Percentiles rank a stretch among this genome's conserved stretches.
phyloP scores from a whole-genome alignment of 1,140 invertebrate species.

The Harlomillsia oculata region DNA sequence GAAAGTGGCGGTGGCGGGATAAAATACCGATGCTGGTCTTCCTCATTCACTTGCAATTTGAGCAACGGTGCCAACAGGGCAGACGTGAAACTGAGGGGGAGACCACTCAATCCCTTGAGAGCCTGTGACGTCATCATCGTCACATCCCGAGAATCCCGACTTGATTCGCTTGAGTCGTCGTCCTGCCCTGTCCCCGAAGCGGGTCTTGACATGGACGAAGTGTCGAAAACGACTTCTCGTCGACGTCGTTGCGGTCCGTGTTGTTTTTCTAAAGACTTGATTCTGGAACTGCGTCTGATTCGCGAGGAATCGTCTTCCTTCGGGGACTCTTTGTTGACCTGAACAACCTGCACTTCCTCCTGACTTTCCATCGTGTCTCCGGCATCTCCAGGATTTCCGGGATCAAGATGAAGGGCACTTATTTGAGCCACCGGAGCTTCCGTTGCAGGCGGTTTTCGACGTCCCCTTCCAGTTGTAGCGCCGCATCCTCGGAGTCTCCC shows the following conservation, averaged over 20 bases:
- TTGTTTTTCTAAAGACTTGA: conserved; percentile 28
- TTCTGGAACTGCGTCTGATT: conserved; percentile 30
- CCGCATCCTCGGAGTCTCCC: neutral
- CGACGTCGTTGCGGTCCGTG: conserved; percentile 12
- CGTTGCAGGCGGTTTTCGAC: neutral
- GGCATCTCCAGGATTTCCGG: neutral
- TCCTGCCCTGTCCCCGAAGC: too few relatives aligned
- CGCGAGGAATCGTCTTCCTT: conserved; percentile 4
- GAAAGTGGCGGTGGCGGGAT: neutral
- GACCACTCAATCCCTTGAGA: conserved; percentile 10
- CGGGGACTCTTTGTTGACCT: neutral
- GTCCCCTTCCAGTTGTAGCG: neutral
- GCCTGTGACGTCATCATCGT: conserved; percentile 26
- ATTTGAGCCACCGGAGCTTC: neutral
- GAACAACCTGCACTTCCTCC: neutral
- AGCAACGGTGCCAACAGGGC: neutral
- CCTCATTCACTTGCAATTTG: neutral
- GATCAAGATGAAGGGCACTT: neutral
- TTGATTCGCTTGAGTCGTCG: too few relatives aligned
- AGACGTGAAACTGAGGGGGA: neutral
- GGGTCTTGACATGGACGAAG: neutral
- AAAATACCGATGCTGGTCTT: neutral
- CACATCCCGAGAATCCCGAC: neutral
- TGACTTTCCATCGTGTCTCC: neutral
- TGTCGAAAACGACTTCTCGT: conserved; percentile 27